Percentiles rank a stretch among this genome's conserved stretches.
Conservation (phyloP, 2,888 invertebrate species). For the Nebria salina region DNA sequence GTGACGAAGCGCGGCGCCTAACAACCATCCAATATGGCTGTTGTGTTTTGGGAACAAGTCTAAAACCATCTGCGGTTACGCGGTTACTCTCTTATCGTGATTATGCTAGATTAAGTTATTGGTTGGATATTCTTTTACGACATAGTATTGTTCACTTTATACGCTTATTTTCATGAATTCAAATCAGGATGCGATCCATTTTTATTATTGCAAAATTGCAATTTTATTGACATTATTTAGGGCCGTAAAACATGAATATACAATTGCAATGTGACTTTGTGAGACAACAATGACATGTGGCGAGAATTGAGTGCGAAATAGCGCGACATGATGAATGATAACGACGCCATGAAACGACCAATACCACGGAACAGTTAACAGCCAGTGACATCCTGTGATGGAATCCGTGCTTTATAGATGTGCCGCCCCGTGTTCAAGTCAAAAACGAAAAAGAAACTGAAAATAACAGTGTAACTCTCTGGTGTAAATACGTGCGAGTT, state of each 20-base stretch:
- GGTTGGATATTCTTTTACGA: too few species aligned
- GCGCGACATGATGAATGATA: constrained; percentile 33
- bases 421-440: background rate
- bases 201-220: background rate
- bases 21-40: too few species aligned
- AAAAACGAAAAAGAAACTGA: background rate
- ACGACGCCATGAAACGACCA: constrained; percentile 18
- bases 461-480: constrained; percentile 18
- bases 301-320: constrained; percentile 18
- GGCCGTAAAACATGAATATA: background rate
- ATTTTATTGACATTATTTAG: background rate
- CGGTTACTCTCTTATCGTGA: too few species aligned
- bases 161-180: too few species aligned
- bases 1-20: constrained; percentile 6
- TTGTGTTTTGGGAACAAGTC: background rate
- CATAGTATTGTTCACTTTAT: too few species aligned
- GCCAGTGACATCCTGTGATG: constrained; percentile 31
- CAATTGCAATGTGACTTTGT: constrained; percentile 25
- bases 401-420: constrained; percentile 38
- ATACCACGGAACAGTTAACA: constrained; percentile 22
- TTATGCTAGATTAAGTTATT: too few species aligned
- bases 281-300: constrained; percentile 27
- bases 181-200: background rate
- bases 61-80: constrained; percentile 8
- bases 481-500: background rate